A percentile compares a stretch with the other conserved stretches of the same genome.
These are phyloP conservation scores for Lasaia peninsularis DNA, from an alignment of 1,140 invertebrate species.

Conservation along the genomic window DNA sequence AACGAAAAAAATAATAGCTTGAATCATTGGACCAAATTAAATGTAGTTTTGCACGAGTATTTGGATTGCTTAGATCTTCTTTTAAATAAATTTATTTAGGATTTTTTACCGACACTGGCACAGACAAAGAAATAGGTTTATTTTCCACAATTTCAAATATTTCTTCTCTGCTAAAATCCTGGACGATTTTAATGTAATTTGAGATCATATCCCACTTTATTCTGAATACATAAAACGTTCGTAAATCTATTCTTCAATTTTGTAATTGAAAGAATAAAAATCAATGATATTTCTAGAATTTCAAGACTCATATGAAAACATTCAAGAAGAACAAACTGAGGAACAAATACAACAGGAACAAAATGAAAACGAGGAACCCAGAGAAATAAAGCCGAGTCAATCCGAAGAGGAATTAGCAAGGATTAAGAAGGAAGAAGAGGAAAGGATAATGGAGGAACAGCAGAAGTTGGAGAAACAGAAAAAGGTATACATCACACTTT, in stretches of 20 bases:
- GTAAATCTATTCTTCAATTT: slow-evolving; percentile 1
- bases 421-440: slow-evolving; percentile 19
- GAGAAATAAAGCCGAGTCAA: slow-evolving; percentile 17
- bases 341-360: slow-evolving; percentile 13
- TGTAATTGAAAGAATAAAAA: background rate
- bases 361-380: slow-evolving; percentile 15
- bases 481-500: slow-evolving; percentile 12
- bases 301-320: slow-evolving; percentile 1
- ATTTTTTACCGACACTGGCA: too few relatives aligned
- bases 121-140: too few relatives aligned
- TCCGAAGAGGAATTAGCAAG: slow-evolving; percentile 16
- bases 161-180: too few relatives aligned
- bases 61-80: too few relatives aligned
- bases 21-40: too few relatives aligned
- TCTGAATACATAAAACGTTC: too few relatives aligned
- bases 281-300: background rate
- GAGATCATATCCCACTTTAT: too few relatives aligned
- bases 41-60: too few relatives aligned
- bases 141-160: too few relatives aligned
- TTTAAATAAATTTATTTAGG: too few relatives aligned
- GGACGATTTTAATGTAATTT: too few relatives aligned
- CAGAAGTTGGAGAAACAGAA: slow-evolving; percentile 13
- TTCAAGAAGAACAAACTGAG: slow-evolving; percentile 14
- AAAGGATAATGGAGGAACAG: slow-evolving; percentile 25
- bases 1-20: too few relatives aligned